phyloP scores from a whole-genome alignment of 2,113 vertebrate species.

The Petroica traversi region DNA sequence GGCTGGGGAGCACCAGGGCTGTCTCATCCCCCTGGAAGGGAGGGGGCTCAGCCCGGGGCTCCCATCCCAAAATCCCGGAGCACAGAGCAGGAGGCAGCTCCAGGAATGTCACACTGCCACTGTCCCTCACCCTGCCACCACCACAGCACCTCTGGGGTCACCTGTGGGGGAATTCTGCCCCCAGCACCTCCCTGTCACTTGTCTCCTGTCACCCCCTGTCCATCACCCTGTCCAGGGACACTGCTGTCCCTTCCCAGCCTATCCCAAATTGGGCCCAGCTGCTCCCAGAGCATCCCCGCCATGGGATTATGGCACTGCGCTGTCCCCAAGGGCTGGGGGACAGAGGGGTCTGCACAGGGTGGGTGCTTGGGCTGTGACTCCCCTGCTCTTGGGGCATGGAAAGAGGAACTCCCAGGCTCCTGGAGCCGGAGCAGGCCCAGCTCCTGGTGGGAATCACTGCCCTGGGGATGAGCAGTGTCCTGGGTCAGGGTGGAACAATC shows the following conservation, averaged over 20 bases:
- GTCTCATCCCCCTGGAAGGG: too few species aligned
- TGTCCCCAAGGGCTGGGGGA: accelerated
- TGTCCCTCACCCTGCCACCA: neutral
- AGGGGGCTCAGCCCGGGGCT: neutral
- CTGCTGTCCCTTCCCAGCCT: neutral
- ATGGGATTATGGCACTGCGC: accelerated
- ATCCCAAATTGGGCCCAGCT: accelerated
- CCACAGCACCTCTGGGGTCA: neutral
- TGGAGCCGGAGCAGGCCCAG: too few species aligned
- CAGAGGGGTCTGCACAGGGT: too few species aligned
- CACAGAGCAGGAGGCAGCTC: accelerated
- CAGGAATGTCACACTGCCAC: neutral
- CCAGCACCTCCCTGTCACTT: neutral
- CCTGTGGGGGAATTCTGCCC: neutral
- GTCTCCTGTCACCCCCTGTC: neutral
- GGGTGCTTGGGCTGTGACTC: too few species aligned
- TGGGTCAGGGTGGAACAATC: too few species aligned
- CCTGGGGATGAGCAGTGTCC: too few species aligned
- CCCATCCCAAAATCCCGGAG: neutral
- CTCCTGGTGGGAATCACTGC: too few species aligned
- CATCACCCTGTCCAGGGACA: accelerated
- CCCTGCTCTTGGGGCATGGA: too few species aligned
- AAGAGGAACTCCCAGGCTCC: too few species aligned
- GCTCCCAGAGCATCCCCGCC: accelerated
- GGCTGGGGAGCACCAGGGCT: neutral